phyloP scores from a whole-genome alignment of 2,797 vertebrate genomes.

The Otus scops region DNA sequence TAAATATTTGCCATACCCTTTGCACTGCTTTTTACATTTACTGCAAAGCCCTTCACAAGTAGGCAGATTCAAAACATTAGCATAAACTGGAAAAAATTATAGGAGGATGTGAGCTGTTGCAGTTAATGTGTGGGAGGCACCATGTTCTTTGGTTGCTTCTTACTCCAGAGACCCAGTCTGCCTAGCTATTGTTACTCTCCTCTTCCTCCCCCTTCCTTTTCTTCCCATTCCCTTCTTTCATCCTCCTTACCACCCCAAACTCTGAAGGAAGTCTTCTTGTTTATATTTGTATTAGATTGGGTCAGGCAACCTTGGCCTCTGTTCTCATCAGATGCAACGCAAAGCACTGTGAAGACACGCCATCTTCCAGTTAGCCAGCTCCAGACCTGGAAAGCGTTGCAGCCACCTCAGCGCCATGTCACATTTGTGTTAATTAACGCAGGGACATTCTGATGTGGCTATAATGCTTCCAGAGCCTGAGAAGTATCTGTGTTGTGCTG shows the following conservation, averaged over 20 bases:
- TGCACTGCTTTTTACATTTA: not conserved
- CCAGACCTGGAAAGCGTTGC: not conserved
- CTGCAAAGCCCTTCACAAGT: not conserved
- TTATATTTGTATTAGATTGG: not conserved
- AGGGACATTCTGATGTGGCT: not conserved
- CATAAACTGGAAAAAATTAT: not conserved
- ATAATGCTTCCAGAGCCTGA: not conserved
- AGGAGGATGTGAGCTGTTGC: not conserved
- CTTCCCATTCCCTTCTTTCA: not conserved
- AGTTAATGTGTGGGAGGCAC: not conserved
- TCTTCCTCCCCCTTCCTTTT: not conserved
- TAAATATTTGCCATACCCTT: not conserved
- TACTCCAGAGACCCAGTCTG: not conserved
- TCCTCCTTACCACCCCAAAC: not conserved
- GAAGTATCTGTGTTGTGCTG: not conserved
- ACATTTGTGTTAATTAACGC: not conserved
- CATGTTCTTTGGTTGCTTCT: not conserved
- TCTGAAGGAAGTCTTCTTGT: not conserved
- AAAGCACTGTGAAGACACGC: accelerated
- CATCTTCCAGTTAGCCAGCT: accelerated
- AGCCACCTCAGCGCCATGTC: not conserved
- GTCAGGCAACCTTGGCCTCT: not conserved
- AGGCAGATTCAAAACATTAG: not conserved
- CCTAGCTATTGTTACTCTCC: not conserved
- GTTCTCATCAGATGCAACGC: not conserved